phyloP scores from a whole-genome alignment of 2,113 vertebrate species.

The Callionymus lyra region DNA sequence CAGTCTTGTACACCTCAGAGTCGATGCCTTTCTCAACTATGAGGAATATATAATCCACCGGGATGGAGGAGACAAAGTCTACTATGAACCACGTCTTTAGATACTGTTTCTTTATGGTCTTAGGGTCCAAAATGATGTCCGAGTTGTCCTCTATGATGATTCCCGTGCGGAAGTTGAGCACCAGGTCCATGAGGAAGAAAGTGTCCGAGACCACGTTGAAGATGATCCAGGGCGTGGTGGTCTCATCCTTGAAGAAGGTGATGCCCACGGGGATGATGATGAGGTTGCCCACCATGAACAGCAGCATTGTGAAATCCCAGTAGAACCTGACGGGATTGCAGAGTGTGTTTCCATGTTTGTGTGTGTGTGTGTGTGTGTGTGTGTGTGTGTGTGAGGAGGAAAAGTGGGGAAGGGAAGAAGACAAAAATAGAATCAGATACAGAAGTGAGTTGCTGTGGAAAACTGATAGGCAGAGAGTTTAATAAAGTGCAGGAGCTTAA shows the following conservation, averaged over 20 bases:
- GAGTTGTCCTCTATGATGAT: slow-evolving; percentile 98
- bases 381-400: not conserved
- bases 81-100: slow-evolving; percentile 97
- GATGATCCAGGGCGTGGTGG: slow-evolving; percentile 92
- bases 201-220: slow-evolving; percentile 97
- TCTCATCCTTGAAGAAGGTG: slow-evolving; percentile 99
- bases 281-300: slow-evolving; percentile 98
- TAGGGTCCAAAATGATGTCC: slow-evolving; percentile 91
- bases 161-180: slow-evolving; percentile 95
- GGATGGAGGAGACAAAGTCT: slow-evolving; percentile 96
- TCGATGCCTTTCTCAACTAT: slow-evolving; percentile 97
- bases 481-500: slow-evolving; percentile 12
- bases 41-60: slow-evolving; percentile 98
- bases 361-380: slow-evolving; percentile 4
- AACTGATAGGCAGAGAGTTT: slow-evolving; percentile 3
- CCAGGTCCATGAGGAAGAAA: slow-evolving; percentile 96
- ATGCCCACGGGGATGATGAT: slow-evolving; percentile 98
- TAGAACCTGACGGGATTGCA: slow-evolving; percentile 77
- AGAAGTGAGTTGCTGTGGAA: slow-evolving; percentile 28
- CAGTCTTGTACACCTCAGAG: slow-evolving; percentile 96
- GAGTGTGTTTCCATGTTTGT: slow-evolving; percentile 21
- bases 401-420: slow-evolving; percentile 1
- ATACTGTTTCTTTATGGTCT: slow-evolving; percentile 92
- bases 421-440: slow-evolving; percentile 49
- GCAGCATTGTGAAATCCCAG: slow-evolving; percentile 98